Conservation (phyloP, 2,113 vertebrate species). For the Microtus ochrogaster region DNA sequence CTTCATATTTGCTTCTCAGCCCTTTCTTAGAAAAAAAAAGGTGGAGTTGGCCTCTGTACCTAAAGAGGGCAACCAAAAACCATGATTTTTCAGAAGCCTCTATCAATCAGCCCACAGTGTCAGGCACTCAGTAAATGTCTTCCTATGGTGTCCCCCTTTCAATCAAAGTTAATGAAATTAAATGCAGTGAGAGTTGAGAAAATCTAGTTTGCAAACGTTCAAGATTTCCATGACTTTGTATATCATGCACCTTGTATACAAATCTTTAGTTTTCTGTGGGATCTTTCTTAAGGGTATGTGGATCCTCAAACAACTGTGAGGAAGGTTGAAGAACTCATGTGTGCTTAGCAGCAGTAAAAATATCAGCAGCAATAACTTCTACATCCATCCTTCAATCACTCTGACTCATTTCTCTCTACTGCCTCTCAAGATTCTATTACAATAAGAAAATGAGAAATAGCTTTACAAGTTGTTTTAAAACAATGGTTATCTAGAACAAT, state of each 20-base stretch:
- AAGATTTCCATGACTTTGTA: conserved; percentile 1
- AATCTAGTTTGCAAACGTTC: background rate
- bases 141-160: background rate
- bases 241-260: background rate
- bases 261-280: background rate
- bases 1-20: conserved; percentile 9
- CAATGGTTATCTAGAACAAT: background rate
- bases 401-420: background rate
- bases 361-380: background rate
- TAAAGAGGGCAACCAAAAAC: background rate
- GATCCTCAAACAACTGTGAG: background rate
- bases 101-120: background rate
- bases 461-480: background rate
- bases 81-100: background rate
- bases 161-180: conserved; percentile 39
- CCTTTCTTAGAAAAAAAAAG: background rate
- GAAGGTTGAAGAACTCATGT: background rate
- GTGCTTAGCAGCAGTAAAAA: background rate
- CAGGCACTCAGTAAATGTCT: background rate
- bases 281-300: background rate
- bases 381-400: background rate
- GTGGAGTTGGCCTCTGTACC: background rate
- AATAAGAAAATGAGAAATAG: conserved; percentile 9
- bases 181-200: background rate
- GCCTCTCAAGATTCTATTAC: background rate